Conservation (phyloP, 2,888 invertebrate species). For the Lepidocyrtoides sp. region DNA sequence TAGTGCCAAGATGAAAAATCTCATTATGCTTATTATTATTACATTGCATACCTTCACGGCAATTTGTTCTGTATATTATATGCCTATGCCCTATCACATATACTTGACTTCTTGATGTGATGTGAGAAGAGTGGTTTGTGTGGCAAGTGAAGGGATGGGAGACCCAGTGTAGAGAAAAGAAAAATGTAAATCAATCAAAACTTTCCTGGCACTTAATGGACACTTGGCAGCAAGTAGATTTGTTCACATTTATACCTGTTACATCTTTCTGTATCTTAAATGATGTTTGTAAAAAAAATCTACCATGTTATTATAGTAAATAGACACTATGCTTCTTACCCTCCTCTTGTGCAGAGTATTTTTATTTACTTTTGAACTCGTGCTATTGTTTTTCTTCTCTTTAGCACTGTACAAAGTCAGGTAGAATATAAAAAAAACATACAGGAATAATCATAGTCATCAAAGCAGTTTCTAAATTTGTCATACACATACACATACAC, state of each 20-base stretch:
- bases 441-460: not conserved
- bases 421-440: not conserved
- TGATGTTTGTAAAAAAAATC: too few relatives aligned
- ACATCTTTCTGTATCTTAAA: too few relatives aligned
- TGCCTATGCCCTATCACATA: too few relatives aligned
- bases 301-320: not conserved
- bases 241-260: too few relatives aligned
- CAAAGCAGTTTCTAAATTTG: slow-evolving; percentile 1
- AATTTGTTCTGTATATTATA: not conserved
- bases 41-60: not conserved
- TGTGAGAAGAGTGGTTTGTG: slow-evolving; percentile 14
- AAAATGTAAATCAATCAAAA: slow-evolving; percentile 75
- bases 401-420: slow-evolving; percentile 6
- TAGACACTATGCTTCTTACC: not conserved
- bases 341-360: not conserved
- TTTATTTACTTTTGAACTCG: slow-evolving; percentile 54
- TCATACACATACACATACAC: not conserved
- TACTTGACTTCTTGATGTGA: not conserved
- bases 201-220: slow-evolving; percentile 66
- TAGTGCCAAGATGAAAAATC: slow-evolving; percentile 47
- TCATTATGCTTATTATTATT: slow-evolving; percentile 9
- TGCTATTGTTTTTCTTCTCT: slow-evolving; percentile 67
- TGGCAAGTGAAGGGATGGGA: not conserved
- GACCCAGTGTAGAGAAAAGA: not conserved
- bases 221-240: slow-evolving; percentile 66